These are phyloP conservation scores for Rotaria macrura DNA, from an alignment of 2,888 invertebrate genomes.

Conservation along the genomic window DNA sequence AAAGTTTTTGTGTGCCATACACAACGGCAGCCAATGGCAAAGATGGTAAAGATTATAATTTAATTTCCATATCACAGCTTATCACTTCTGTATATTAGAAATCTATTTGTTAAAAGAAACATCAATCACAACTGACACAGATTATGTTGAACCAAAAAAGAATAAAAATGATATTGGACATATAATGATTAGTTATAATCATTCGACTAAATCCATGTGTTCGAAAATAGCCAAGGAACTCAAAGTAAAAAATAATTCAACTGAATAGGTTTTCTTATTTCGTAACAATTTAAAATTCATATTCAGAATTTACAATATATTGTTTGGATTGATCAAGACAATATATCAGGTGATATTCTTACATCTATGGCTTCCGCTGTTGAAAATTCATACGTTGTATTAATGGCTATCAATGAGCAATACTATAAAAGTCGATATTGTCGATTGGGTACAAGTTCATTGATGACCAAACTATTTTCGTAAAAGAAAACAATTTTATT, in stretches of 20 bases:
- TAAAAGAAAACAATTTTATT: too few relatives aligned
- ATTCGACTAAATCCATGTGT: neutral
- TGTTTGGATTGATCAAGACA: slow-evolving; percentile 14
- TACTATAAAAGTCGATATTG: slow-evolving; percentile 22
- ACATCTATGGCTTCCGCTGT: slow-evolving; percentile 17
- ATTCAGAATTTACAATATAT: neutral
- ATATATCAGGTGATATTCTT: neutral
- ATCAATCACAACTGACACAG: neutral
- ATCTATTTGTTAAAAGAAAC: neutral
- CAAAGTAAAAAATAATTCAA: neutral
- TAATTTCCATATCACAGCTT: neutral
- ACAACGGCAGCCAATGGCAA: neutral
- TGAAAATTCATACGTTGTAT: slow-evolving; percentile 17
- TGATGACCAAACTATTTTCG: too few relatives aligned
- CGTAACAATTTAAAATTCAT: neutral
- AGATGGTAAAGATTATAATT: neutral
- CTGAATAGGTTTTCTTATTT: neutral
- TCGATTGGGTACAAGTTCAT: neutral
- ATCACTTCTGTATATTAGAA: neutral
- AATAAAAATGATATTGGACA: neutral
- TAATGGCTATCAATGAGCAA: slow-evolving; percentile 4
- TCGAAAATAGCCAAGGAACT: neutral
- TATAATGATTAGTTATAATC: slow-evolving; percentile 18
- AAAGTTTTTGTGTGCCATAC: neutral
- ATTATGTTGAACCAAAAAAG: neutral